phyloP scores from a whole-genome alignment of 2,113 vertebrate genomes.

The Alligator sinensis region DNA sequence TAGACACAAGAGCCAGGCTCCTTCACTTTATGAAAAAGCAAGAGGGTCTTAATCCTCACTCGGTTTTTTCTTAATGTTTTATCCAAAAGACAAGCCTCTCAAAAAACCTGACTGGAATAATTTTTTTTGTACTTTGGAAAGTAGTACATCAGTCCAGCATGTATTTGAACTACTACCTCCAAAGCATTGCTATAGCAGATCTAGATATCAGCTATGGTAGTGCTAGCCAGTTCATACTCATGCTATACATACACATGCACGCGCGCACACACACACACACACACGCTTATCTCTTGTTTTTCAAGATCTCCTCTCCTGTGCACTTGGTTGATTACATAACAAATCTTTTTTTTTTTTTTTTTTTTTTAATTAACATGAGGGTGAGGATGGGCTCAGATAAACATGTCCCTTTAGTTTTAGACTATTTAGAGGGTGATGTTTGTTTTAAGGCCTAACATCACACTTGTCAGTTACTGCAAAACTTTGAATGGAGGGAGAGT shows the following conservation, averaged over 20 bases:
- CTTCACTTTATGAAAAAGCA: background rate
- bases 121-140: no score
- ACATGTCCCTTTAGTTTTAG: background rate
- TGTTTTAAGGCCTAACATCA: background rate
- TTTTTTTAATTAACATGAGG: background rate
- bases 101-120: no score
- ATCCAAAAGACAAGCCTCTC: background rate
- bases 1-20: background rate
- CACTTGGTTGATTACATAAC: background rate
- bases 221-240: background rate
- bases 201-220: background rate
- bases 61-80: background rate
- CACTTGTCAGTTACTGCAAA: background rate
- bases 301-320: no score
- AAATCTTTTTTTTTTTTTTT: background rate
- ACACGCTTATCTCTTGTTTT: background rate
- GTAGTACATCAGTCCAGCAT: background rate
- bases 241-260: background rate
- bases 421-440: background rate
- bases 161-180: background rate
- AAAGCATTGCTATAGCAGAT: background rate
- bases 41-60: background rate
- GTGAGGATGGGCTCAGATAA: background rate
- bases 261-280: background rate
- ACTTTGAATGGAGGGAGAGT: background rate